Percentiles rank a stretch among this genome's conserved stretches.
These are phyloP conservation scores for Atta colombica DNA, from an alignment of 1,140 invertebrate species.

Conservation along the genomic window DNA sequence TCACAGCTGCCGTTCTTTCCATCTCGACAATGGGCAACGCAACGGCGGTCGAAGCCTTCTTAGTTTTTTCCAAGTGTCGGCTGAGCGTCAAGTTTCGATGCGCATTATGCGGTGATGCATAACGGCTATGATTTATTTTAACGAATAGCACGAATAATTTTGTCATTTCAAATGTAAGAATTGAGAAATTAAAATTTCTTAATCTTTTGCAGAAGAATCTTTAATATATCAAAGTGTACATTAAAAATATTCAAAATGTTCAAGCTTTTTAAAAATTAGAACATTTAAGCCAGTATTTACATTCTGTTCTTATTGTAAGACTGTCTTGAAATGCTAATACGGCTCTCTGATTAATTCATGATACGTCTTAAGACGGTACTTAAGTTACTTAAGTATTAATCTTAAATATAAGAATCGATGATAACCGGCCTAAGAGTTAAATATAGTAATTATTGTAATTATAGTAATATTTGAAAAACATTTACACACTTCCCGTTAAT, in stretches of 20 bases:
- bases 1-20: slow-evolving; percentile 56
- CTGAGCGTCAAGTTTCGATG: slow-evolving; percentile 43
- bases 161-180: background rate
- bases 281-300: background rate
- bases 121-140: slow-evolving; percentile 39
- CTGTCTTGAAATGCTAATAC: no score
- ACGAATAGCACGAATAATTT: background rate
- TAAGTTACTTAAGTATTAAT: no score
- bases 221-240: background rate
- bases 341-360: no score
- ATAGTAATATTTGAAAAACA: background rate
- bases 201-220: background rate
- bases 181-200: slow-evolving; percentile 3
- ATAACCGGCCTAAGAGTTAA: background rate
- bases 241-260: background rate
- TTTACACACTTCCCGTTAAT: background rate
- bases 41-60: slow-evolving; percentile 44
- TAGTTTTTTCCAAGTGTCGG: slow-evolving; percentile 45
- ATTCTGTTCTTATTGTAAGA: no score
- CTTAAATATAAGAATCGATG: no score
- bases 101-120: slow-evolving; percentile 19
- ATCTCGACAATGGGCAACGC: slow-evolving; percentile 36
- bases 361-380: no score
- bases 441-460: background rate
- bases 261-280: background rate